Evolutionary conservation across 2,113 vertebrate species (phyloP), one percentile per base, ranked within the genome.

Genomic region (Cisticola juncidis): DNA sequence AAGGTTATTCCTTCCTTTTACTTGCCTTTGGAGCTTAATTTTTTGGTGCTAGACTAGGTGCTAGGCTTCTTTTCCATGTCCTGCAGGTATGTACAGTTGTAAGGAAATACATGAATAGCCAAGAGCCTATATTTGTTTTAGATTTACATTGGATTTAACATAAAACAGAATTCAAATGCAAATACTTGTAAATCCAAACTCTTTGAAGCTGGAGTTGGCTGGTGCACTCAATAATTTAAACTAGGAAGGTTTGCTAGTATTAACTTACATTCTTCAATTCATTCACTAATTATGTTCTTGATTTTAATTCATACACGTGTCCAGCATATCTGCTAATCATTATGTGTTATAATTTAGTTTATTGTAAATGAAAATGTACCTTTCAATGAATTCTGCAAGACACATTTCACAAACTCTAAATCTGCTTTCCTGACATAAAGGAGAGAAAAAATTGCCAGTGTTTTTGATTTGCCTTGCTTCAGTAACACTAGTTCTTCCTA

Each of bases 101-200:
- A 44, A 86, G 81, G 50, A 80, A 61, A 2, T 61, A 25, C 23
- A 61, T 22, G 48, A 91, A 22, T 51, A 88, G 28, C 45, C 33
- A 54, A 81, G 47, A 88, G 20, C 40, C 51, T 60, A 7, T 33
- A 26, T 60, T 54, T 77, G 71, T 56, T 82, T 90, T 90, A 56
- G 71, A 83, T 90, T 83, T 69, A 48, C 62, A 62, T 83, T 71
- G 62, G 26, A 53, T 90, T 83, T 86, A 88, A 33, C 14, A 21
- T 73, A 56, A 81, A 94, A 62, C 35, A 38, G 57, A 73, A 47
- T 93, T 88, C 48, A 48, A 71, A 92, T 88, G 92, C 72, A 94
- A 92, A 92, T 94, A 86, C 51, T 92, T 93, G 72, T 66, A 92
- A 96, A 94, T 91, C 65, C 87, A 48, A 86, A 66, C 65, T 87